These are phyloP conservation scores for Picathartes gymnocephalus DNA, from an alignment of 2,113 vertebrate genomes.

Conservation along the genomic window DNA sequence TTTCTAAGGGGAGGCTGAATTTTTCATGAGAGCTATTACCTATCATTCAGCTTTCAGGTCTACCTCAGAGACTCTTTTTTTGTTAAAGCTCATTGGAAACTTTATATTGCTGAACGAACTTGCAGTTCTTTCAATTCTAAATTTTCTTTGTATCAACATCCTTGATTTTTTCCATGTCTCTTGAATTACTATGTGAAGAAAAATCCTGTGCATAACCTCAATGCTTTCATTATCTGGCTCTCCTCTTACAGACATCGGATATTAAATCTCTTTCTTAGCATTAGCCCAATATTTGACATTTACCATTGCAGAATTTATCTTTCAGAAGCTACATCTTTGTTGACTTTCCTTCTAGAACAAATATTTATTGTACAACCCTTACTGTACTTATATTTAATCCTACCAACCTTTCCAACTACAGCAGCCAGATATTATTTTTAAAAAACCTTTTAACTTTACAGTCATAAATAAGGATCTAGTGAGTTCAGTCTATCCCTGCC, in stretches of 20 bases:
- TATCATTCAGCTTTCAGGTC: neutral
- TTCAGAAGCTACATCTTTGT: conserved; percentile 48
- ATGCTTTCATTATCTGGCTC: neutral
- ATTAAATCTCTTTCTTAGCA: conserved; percentile 42
- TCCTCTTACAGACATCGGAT: neutral
- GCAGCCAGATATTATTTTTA: conserved; percentile 37
- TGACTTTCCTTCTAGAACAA: conserved; percentile 53
- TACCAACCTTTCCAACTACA: neutral
- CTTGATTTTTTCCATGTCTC: neutral
- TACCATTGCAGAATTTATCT: conserved; percentile 10
- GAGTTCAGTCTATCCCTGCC: neutral
- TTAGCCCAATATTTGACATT: conserved; percentile 36
- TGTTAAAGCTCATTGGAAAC: neutral
- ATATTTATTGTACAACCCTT: conserved; percentile 51
- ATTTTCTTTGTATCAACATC: neutral
- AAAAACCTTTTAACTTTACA: neutral
- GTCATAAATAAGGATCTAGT: neutral
- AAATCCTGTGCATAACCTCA: neutral
- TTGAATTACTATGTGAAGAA: neutral
- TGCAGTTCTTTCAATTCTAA: neutral
- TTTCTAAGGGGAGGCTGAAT: neutral
- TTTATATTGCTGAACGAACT: neutral
- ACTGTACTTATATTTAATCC: neutral
- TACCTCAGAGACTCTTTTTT: neutral
- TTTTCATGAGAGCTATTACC: neutral